phyloP scores from a whole-genome alignment of 2,888 invertebrate species.

The Platerodrilus igneus region DNA sequence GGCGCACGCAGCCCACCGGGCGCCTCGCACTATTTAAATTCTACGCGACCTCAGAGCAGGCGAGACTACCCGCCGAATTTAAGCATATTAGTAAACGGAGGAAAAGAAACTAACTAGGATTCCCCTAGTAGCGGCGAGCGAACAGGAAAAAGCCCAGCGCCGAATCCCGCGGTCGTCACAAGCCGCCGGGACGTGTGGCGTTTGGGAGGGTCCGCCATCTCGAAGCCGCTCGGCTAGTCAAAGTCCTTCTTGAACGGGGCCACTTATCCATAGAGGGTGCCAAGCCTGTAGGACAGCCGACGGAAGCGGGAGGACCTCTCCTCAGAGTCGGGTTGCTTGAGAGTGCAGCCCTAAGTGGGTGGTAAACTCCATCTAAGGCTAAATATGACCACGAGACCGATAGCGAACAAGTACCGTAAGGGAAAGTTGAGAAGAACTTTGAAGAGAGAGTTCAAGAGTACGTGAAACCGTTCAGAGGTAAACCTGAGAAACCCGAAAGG shows the following conservation, averaged over 20 bases:
- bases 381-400: constrained; percentile 60
- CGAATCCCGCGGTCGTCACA: too few relatives aligned
- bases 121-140: too few relatives aligned
- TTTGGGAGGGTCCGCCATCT: constrained; percentile 45
- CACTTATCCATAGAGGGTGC: constrained; percentile 52
- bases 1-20: too few relatives aligned
- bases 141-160: constrained; percentile 56
- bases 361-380: constrained; percentile 53
- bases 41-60: too few relatives aligned
- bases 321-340: constrained; percentile 56
- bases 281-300: constrained; percentile 51
- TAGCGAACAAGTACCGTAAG: constrained; percentile 57
- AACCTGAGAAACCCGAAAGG: constrained; percentile 38
- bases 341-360: constrained; percentile 56
- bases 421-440: constrained; percentile 39
- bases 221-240: constrained; percentile 43
- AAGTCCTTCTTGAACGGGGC: constrained; percentile 54
- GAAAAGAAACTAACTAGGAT: too few relatives aligned
- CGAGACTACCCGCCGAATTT: too few relatives aligned
- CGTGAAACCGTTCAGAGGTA: constrained; percentile 48
- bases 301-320: constrained; percentile 37
- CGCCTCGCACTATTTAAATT: too few relatives aligned
- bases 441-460: constrained; percentile 52
- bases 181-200: constrained; percentile 48
- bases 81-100: too few relatives aligned